Conservation (phyloP, 2,113 vertebrate genomes). For the Paradisaea rubra region DNA sequence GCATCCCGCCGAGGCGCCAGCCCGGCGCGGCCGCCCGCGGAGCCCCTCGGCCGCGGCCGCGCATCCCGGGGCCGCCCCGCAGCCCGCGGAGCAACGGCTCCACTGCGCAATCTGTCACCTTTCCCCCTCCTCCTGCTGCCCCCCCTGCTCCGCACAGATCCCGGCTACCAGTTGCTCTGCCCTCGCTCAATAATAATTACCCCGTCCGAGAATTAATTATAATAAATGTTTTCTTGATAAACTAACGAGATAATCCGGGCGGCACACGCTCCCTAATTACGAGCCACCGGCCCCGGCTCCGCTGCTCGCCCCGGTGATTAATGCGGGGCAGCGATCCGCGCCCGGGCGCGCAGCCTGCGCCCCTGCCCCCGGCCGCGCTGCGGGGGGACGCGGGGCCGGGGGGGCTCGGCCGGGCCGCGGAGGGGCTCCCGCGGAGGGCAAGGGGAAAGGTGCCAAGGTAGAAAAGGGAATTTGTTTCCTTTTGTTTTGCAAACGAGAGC, state of each 20-base stretch:
- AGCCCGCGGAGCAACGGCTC: slow-evolving; percentile 80
- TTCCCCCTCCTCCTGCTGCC: background rate
- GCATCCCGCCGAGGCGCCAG: background rate
- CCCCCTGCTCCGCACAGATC: slow-evolving; percentile 52
- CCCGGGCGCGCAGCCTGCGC: slow-evolving; percentile 33
- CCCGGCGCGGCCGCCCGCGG: slow-evolving; percentile 59
- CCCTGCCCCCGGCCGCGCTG: background rate
- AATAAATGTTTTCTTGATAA: slow-evolving; percentile 93
- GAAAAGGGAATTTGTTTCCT: background rate
- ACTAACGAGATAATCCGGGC: slow-evolving; percentile 90
- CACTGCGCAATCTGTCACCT: slow-evolving; percentile 88
- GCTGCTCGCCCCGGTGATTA: slow-evolving; percentile 79
- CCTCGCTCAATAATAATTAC: slow-evolving; percentile 90
- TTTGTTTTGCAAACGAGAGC: background rate
- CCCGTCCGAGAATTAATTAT: slow-evolving; percentile 89
- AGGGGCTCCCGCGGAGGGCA: background rate
- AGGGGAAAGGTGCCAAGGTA: background rate
- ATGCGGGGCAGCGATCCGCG: slow-evolving; percentile 80
- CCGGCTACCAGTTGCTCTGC: slow-evolving; percentile 83
- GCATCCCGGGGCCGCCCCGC: slow-evolving; percentile 39
- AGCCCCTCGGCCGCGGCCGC: slow-evolving; percentile 39
- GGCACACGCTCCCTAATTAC: slow-evolving; percentile 90
- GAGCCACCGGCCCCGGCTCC: slow-evolving; percentile 77
- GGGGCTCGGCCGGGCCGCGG: background rate
- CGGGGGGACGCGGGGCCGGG: background rate